Conservation (phyloP, 2,113 vertebrate species). For the Muntiacus muntjak region DNA sequence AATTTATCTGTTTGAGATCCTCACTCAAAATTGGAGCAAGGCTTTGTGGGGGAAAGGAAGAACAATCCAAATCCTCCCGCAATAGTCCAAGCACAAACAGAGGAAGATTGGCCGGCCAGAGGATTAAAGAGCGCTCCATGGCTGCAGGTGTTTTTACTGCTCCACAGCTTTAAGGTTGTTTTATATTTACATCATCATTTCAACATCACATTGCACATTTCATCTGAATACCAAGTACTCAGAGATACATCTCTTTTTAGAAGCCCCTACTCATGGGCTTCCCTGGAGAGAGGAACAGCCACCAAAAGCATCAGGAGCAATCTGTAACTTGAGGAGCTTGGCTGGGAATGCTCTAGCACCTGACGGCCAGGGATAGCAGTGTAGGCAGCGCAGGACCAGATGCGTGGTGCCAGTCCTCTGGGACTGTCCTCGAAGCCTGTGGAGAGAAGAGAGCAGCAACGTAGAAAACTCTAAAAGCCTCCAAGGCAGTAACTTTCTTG, state of each 20-base stretch:
- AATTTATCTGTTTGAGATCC: neutral
- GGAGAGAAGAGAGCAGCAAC: neutral
- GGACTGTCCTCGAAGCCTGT: neutral
- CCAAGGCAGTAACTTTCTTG: neutral
- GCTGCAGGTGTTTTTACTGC: neutral
- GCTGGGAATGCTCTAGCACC: neutral
- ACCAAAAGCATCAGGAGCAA: neutral
- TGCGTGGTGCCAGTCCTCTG: neutral
- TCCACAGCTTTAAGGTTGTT: neutral
- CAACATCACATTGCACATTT: neutral
- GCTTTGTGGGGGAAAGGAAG: neutral
- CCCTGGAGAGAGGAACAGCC: neutral
- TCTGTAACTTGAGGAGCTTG: neutral
- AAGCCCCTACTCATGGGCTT: neutral
- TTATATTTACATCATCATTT: neutral
- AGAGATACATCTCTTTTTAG: neutral
- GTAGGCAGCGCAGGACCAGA: neutral
- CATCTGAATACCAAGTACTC: neutral
- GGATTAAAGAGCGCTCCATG: too few relatives aligned
- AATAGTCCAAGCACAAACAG: neutral
- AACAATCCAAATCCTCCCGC: neutral
- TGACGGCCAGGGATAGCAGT: neutral
- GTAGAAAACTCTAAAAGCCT: neutral
- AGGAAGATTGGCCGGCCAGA: neutral
- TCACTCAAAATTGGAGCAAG: neutral